These are phyloP conservation scores for Ferdinandea cuprea DNA, from an alignment of 2,888 invertebrate genomes.

Conservation along the genomic window DNA sequence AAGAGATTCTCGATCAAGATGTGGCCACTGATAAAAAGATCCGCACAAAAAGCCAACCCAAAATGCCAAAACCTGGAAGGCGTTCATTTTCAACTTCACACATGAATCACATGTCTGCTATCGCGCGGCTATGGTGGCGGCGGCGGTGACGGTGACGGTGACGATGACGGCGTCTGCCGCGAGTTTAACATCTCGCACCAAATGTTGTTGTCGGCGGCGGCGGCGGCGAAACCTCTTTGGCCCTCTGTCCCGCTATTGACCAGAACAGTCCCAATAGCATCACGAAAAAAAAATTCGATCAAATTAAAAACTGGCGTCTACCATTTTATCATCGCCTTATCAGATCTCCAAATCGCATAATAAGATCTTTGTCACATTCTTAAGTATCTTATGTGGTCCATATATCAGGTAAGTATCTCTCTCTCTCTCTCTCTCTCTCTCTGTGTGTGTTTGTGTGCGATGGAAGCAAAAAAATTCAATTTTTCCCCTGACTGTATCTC, in stretches of 20 bases:
- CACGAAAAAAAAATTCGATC: conserved; percentile 79
- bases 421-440: too few species aligned
- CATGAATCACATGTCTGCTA: conserved; percentile 72
- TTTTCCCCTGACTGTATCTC: conserved; percentile 73
- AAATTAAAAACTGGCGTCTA: conserved; percentile 83
- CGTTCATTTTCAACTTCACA: conserved; percentile 77
- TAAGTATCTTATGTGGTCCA: conserved; percentile 82
- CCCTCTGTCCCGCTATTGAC: conserved; percentile 5
- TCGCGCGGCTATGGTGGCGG: conserved; percentile 67
- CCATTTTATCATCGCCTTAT: conserved; percentile 83
- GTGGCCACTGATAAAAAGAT: conserved; percentile 68
- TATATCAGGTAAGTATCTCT: conserved; percentile 79
- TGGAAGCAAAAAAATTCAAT: conserved; percentile 79
- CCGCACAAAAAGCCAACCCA: conserved; percentile 56
- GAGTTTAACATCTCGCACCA: conserved; percentile 70
- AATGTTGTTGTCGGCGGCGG: conserved; percentile 60
- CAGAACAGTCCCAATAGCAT: conserved; percentile 51
- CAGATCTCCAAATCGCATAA: conserved; percentile 82
- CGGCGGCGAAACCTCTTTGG: conserved; percentile 57
- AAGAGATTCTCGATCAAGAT: conserved; percentile 74
- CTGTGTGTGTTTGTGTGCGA: conserved; percentile 72
- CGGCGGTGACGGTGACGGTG: conserved; percentile 3
- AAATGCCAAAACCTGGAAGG: conserved; percentile 78
- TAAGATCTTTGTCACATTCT: conserved; percentile 82
- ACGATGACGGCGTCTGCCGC: not conserved